phyloP scores from a whole-genome alignment of 2,797 vertebrate genomes.

The Onychomys torridus region DNA sequence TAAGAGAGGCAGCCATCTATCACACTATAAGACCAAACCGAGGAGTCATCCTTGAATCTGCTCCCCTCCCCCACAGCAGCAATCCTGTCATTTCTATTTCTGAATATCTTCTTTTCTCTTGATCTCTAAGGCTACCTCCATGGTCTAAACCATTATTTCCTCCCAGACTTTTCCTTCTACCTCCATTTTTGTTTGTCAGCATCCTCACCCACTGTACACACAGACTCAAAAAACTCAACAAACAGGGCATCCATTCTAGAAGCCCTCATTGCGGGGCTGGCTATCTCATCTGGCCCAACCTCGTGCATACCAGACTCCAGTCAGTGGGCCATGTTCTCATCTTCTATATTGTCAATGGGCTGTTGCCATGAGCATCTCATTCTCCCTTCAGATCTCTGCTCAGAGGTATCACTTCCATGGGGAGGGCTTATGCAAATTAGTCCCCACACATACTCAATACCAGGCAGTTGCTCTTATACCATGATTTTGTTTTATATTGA shows the following conservation, averaged over 20 bases:
- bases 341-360: not conserved
- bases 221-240: not conserved
- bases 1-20: not conserved
- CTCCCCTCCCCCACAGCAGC: not conserved
- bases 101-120: not conserved
- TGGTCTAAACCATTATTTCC: not conserved
- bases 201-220: not conserved
- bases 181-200: no score
- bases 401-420: not conserved
- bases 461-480: not conserved
- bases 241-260: not conserved
- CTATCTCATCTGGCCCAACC: not conserved
- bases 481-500: not conserved
- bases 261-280: not conserved
- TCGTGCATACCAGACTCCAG: not conserved
- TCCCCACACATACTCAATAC: not conserved
- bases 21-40: no score
- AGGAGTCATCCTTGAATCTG: not conserved
- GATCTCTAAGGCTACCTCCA: not conserved
- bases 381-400: not conserved
- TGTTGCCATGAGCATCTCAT: not conserved
- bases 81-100: not conserved
- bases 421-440: not conserved
- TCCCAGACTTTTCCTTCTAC: not conserved
- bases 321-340: accelerated